Evolutionary conservation across 2,113 vertebrate species (phyloP), one percentile per base, ranked within the genome.

Genomic region (Sminthopsis crassicaudata): DNA sequence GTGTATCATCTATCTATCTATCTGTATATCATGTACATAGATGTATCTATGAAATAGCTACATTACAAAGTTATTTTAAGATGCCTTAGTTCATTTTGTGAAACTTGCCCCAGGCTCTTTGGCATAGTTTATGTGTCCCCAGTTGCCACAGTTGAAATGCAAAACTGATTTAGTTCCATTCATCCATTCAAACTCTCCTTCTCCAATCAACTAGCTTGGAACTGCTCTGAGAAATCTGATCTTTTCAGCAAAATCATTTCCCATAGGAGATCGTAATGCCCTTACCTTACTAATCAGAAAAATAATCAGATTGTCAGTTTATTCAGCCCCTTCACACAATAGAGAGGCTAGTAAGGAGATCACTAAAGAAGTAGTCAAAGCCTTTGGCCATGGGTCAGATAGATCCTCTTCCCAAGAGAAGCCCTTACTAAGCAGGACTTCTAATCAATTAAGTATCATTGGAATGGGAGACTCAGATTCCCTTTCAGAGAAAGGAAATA

Each of bases 171-270:
- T 48, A 51, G 94, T 96, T 93, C 36, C 46, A 94, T 93, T 91
- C 54, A 14, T 93, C 36, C 46, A 94, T 93, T 91, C 54, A 14
- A 93, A 95, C 95, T 96, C 54, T 89, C 16, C 92, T 94, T 91
- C 93, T 95, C 55, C 95, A 89, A 93, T 95, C 30, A 95, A 91
- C 42, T 12, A 91, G 3, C 46, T 96, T 94, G 84, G 89, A 42
- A 55, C 90, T 89, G 96, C 97, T 91, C 90, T 91, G 53, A 51
- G 26, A 93, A 54, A 6, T 76, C 46, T 94, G 76, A 8, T 95
- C 95, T 96, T 67, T 91, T 94, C 46, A 53, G 54, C 60, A 91
- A 42, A 84, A 84, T 84, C 1, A 42, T 42, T 42, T 84, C 19
- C n/a, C 16, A 7, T 76, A 42, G 36, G 5, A n/a, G 36, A 8